phyloP scores from a whole-genome alignment of 2,888 invertebrate species.

The Nephrotoma guestfalica region DNA sequence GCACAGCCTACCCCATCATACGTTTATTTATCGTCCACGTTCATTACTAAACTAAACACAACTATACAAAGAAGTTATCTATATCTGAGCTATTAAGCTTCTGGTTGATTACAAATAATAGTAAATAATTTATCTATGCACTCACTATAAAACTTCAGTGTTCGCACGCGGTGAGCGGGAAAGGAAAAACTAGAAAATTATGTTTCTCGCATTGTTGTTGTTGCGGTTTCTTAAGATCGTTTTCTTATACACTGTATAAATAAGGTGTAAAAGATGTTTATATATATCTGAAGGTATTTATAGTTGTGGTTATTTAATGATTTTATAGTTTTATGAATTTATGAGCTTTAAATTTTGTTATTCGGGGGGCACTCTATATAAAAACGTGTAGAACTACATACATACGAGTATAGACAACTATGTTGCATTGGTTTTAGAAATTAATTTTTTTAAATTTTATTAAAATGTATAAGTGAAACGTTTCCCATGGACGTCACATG shows the following conservation, averaged over 20 bases:
- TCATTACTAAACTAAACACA: not conserved
- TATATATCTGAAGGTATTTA: not conserved
- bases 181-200: not conserved
- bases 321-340: not conserved
- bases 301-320: not conserved
- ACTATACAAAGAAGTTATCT: not conserved
- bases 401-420: not conserved
- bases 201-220: not conserved
- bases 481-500: not conserved
- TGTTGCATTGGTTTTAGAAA: not conserved
- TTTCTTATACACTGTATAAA: not conserved
- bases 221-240: not conserved
- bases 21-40: not conserved
- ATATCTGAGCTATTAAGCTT: not conserved
- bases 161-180: not conserved
- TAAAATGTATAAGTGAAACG: not conserved
- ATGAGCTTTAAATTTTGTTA: not conserved
- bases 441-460: not conserved
- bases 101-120: not conserved
- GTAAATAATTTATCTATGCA: not conserved
- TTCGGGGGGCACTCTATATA: not conserved
- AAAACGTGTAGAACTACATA: not conserved
- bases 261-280: not conserved
- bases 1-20: too few relatives aligned
- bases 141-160: not conserved